Conservation (phyloP, 2,113 vertebrate genomes). For the Nannobrachium achirus region DNA sequence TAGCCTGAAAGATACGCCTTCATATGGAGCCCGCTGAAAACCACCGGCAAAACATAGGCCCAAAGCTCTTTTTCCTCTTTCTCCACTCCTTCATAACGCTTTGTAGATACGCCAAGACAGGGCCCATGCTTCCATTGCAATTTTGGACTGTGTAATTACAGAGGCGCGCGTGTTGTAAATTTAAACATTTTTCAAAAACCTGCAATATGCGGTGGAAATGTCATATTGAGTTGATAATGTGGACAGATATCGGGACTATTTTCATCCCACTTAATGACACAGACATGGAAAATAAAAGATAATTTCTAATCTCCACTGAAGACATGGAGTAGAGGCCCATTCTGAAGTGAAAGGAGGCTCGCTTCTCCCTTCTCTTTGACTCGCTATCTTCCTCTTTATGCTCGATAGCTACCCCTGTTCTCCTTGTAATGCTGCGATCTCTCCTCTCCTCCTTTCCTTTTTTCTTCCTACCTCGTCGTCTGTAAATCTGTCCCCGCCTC, state of each 20-base stretch:
- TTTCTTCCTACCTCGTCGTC: conserved; percentile 5
- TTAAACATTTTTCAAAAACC: conserved; percentile 74
- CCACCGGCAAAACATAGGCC: conserved; percentile 72
- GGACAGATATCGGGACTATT: conserved; percentile 46
- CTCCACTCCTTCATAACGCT: conserved; percentile 58
- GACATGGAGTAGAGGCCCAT: not conserved
- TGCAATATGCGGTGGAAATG: conserved; percentile 63
- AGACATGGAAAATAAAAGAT: conserved; percentile 23
- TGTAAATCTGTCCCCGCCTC: conserved; percentile 6
- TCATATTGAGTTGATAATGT: conserved; percentile 63
- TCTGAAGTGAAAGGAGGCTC: not conserved
- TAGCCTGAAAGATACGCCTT: conserved; percentile 57
- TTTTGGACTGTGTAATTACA: conserved; percentile 77
- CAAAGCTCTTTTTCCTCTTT: conserved; percentile 59
- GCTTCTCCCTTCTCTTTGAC: conserved; percentile 4
- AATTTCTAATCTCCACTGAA: conserved; percentile 8
- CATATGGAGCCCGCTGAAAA: conserved; percentile 39
- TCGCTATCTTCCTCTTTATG: conserved; percentile 4
- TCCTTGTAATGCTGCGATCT: not conserved
- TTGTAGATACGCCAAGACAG: conserved; percentile 72
- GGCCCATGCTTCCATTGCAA: conserved; percentile 63
- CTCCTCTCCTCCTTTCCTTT: not conserved
- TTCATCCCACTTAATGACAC: conserved; percentile 26
- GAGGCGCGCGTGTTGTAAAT: conserved; percentile 65
- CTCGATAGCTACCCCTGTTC: conserved; percentile 5